phyloP scores from a whole-genome alignment of 2,797 vertebrate genomes.

The Onychomys torridus region DNA sequence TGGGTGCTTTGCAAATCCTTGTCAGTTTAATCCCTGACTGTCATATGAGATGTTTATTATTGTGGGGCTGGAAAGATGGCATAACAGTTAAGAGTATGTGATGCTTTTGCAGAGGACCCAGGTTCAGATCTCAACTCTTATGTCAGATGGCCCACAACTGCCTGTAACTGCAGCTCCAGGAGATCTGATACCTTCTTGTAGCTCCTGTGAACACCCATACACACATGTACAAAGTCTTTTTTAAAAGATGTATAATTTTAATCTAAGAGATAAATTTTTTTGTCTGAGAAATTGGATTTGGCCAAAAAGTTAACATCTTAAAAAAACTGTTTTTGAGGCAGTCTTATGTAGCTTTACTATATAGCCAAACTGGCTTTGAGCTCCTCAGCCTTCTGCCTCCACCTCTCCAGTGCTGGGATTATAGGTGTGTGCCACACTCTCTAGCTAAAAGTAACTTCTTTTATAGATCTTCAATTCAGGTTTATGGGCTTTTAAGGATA shows the following conservation, averaged over 20 bases:
- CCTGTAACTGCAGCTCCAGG: not conserved
- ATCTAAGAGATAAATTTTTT: slow-evolving; percentile 11
- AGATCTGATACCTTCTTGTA: not conserved
- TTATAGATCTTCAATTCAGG: not conserved
- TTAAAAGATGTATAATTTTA: not conserved
- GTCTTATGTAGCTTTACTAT: not conserved
- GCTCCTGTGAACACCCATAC: not conserved
- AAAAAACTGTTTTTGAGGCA: not conserved
- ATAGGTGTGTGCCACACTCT: not conserved
- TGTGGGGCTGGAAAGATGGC: not conserved
- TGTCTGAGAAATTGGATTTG: slow-evolving; percentile 32
- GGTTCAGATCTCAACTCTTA: not conserved
- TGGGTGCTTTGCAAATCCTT: slow-evolving; percentile 2
- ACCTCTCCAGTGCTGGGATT: not conserved
- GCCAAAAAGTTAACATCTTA: not conserved
- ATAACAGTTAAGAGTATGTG: not conserved
- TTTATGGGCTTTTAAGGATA: not conserved
- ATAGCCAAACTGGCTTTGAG: not conserved
- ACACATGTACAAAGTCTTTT: not conserved
- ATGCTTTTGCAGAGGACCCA: not conserved
- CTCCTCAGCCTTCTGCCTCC: not conserved
- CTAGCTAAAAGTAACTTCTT: not conserved
- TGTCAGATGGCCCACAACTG: not conserved
- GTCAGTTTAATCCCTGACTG: not conserved
- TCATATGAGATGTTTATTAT: not conserved